A percentile compares a stretch with the other conserved stretches of the same genome.
These are phyloP conservation scores for Lycaon pictus DNA, from an alignment of 2,113 vertebrate genomes.

Conservation along the genomic window DNA sequence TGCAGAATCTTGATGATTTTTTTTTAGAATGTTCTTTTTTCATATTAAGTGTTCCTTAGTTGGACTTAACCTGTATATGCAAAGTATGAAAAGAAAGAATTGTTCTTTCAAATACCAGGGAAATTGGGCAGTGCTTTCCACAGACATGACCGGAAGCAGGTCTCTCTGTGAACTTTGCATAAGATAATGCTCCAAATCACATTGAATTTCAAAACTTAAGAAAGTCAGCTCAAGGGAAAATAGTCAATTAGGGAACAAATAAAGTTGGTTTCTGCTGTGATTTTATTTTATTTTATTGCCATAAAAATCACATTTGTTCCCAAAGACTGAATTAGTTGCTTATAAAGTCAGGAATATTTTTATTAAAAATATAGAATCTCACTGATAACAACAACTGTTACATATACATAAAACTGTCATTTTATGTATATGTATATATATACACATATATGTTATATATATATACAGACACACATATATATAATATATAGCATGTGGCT, in stretches of 20 bases:
- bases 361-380: neutral
- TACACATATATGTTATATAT: neutral
- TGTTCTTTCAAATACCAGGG: neutral
- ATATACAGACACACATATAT: neutral
- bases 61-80: neutral
- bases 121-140: neutral
- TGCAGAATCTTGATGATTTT: neutral
- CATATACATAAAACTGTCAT: neutral
- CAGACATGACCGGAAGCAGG: neutral
- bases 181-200: neutral
- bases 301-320: neutral
- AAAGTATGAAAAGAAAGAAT: neutral
- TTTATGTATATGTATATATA: neutral
- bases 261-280: conserved; percentile 12
- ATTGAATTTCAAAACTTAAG: neutral
- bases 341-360: neutral
- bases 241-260: neutral
- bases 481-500: neutral
- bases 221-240: conserved; percentile 6
- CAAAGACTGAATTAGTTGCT: neutral
- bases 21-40: neutral
- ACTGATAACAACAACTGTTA: neutral
- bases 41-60: neutral
- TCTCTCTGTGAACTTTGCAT: neutral
- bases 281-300: neutral